Evolutionary conservation across 2,113 vertebrate species (phyloP), one percentile per base, ranked within the genome.

Genomic region (Ictidomys tridecemlineatus): DNA sequence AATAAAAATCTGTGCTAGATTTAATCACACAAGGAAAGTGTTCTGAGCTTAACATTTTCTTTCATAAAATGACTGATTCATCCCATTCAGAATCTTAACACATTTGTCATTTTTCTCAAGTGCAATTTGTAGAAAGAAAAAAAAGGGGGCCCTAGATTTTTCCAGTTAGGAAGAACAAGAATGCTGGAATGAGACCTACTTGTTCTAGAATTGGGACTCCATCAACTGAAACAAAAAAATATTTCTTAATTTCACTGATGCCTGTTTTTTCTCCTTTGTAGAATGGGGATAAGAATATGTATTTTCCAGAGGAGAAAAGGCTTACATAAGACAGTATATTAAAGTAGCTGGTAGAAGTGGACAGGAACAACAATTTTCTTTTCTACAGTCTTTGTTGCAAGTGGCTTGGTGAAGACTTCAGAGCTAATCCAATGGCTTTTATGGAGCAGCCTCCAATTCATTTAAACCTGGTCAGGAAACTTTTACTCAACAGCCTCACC

Each of bases 31-130:
- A 48, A 91, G 76, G 53, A 97, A 77, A 96, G 30, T 85, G 76
- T 79, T 95, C 88, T 65, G 53, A 97, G 80, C 69, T 97, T 97
- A 95, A 91, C 63, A 37, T 96, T 98, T 92, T 65, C 69, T 86
- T 98, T 97, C 91, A 95, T 28, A 20, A 97, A 98, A 91, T 95
- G 48, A 95, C 42, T 92, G 58, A 67, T 97, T 97, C 94, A 93
- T 96, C 63, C 53, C 84, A 96, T 97, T 86, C 28, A 93, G 58
- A 91, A 88, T 80, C 37, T 95, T 95, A 92, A 85, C 76, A 87
- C 67, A 56, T 93, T 85, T 95, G 84, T 90, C 74, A 76, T 89
- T 94, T 90, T 90, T 34, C 65, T 94, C 76, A 85, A 73, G 53
- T 89, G 72, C 7, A 85, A 12, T 87, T 92, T 89, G 86, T 48